Conservation (phyloP, 2,113 vertebrate genomes). For the Xiphorhynchus elegans region DNA sequence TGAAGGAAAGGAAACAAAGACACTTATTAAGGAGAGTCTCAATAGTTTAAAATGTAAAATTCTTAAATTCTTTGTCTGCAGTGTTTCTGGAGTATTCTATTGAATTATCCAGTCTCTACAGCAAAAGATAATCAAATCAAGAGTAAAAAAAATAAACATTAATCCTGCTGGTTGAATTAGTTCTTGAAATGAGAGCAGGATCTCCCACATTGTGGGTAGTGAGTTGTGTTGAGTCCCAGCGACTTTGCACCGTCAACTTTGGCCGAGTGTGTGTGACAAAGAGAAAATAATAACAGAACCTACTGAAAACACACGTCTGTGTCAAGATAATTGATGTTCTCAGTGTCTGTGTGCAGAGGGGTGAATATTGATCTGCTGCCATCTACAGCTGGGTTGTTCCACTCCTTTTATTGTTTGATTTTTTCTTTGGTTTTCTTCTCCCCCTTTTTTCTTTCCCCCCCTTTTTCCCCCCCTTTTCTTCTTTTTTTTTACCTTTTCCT, state of each 20-base stretch:
- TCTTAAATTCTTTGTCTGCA: neutral
- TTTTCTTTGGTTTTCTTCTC: neutral
- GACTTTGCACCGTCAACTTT: neutral
- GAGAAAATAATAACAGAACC: neutral
- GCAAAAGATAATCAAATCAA: neutral
- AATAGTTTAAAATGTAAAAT: neutral
- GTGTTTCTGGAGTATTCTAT: neutral
- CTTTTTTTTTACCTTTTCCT: too few species aligned
- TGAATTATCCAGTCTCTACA: neutral
- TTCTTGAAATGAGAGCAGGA: neutral
- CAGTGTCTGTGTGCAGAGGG: neutral
- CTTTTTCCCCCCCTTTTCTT: too few species aligned
- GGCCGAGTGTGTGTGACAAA: neutral
- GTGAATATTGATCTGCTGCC: constrained; percentile 58
- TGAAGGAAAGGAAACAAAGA: neutral
- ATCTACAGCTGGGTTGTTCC: constrained; percentile 60
- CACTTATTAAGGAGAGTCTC: neutral
- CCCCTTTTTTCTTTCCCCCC: too few species aligned
- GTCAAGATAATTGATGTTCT: neutral
- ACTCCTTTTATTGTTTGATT: neutral
- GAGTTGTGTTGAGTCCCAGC: neutral
- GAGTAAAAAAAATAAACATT: neutral
- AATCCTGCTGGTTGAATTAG: neutral
- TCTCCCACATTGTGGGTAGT: neutral
- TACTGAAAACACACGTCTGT: neutral